Conservation (phyloP, 2,888 invertebrate genomes). For the Scaptomyza flava region DNA sequence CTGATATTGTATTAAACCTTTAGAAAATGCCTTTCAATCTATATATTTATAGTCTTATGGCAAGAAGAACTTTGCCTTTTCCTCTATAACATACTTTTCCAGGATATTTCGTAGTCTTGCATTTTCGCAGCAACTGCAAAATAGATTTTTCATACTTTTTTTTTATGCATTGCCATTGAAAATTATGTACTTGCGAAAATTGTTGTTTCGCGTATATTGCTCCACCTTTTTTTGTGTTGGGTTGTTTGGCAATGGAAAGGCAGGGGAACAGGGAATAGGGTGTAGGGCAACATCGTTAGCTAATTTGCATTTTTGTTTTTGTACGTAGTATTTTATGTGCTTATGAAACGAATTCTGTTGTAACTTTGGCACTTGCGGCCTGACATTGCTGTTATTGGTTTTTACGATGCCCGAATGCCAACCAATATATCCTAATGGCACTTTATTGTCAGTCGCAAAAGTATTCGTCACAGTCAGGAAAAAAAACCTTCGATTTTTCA, state of each 20-base stretch:
- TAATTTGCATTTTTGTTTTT: conserved; percentile 73
- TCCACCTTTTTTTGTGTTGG: conserved; percentile 57
- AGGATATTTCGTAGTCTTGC: conserved; percentile 23
- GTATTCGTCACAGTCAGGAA: conserved; percentile 75
- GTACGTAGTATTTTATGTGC: conserved; percentile 64
- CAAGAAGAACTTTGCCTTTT: too few relatives aligned
- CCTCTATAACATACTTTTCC: not conserved
- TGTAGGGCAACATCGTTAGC: conserved; percentile 48
- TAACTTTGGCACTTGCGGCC: conserved; percentile 60
- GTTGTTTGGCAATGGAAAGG: not conserved
- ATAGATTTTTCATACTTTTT: conserved; percentile 31
- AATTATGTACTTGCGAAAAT: conserved; percentile 69
- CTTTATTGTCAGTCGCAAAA: conserved; percentile 51
- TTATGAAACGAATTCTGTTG: conserved; percentile 77
- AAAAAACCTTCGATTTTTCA: conserved; percentile 37
- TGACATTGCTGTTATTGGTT: conserved; percentile 52
- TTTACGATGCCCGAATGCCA: conserved; percentile 65
- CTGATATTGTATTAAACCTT: too few relatives aligned
- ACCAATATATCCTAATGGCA: conserved; percentile 71
- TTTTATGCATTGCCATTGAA: conserved; percentile 59
- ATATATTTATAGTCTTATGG: too few relatives aligned
- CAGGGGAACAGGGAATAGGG: not conserved
- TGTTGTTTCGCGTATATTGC: conserved; percentile 21
- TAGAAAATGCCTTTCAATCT: too few relatives aligned
- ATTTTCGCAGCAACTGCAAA: not conserved